phyloP scores from a whole-genome alignment of 2,113 vertebrate species.

The Xyliphius kryptos region DNA sequence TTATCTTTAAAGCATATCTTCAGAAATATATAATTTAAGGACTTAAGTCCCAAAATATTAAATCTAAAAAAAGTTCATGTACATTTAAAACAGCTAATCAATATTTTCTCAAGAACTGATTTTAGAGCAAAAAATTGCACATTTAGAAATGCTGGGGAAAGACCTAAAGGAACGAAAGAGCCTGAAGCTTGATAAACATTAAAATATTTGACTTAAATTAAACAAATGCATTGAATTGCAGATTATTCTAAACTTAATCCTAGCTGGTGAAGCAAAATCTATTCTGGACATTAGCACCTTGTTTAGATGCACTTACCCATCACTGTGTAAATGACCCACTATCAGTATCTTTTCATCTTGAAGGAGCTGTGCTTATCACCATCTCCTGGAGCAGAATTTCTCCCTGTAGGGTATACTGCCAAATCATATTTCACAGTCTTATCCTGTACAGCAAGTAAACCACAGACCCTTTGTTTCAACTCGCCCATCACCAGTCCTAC shows the following conservation, averaged over 20 bases:
- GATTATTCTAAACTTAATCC: background rate
- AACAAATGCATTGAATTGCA: too few relatives aligned
- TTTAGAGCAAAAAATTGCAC: too few relatives aligned
- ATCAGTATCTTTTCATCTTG: conserved; percentile 35
- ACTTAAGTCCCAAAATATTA: too few relatives aligned
- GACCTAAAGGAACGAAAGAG: too few relatives aligned
- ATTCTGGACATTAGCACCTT: background rate
- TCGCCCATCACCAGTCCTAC: conserved; percentile 19
- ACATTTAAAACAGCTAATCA: too few relatives aligned
- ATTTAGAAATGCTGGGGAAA: too few relatives aligned
- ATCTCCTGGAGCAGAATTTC: conserved; percentile 6
- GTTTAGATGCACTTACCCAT: conserved; percentile 28
- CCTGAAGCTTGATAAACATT: too few relatives aligned
- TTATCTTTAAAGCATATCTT: too few relatives aligned
- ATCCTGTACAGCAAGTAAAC: conserved; percentile 29
- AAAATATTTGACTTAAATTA: too few relatives aligned
- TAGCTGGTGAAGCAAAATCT: background rate
- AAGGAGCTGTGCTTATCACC: conserved; percentile 29
- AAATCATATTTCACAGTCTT: conserved; percentile 36
- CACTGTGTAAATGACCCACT: conserved; percentile 37
- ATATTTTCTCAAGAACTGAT: too few relatives aligned
- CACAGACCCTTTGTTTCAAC: conserved; percentile 27
- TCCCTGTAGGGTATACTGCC: conserved; percentile 29
- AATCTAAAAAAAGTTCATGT: too few relatives aligned
- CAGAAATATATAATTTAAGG: too few relatives aligned